Evolutionary conservation across 2,888 invertebrate genomes (phyloP), one percentile per base, ranked within the genome.

Genomic region (Unio delphinus): DNA sequence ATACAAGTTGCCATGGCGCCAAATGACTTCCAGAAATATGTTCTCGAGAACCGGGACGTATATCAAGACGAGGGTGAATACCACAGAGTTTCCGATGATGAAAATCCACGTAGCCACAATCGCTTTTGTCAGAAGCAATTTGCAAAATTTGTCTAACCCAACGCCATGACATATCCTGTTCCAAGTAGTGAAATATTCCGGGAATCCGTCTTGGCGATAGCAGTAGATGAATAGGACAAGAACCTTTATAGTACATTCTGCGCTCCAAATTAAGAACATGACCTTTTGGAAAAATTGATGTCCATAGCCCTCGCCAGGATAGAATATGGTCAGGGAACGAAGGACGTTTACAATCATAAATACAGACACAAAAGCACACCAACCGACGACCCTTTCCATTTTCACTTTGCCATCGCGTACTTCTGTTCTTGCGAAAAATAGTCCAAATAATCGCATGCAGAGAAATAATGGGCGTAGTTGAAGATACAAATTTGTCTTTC

Each of bases 201-300:
- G 75, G 4, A 80, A 67, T 6, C 76, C 72, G 18, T 73, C 68
- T 61, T 79, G 72, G 28, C 67, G 68, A 63, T 67, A 79, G n/a
- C 75, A 75, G 60, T 74, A 72, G 23, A 67, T 66, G 57, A 74
- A 67, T 30, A 78, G 28, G 4, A 74, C 62, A 5, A 74, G 18
- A 3, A 67, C 69, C 63, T 80, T 80, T 28, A 75, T 69, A 2
- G 72, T 64, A 54, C 76, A 75, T 67, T 80, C 80, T 7, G 74
- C 15, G 57, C 74, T 75, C 80, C 80, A 81, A 23, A 83, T 76
- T 18, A 74, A 70, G 28, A 76, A 73, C n/a, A 80, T 67, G 1
- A 84, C 54, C 64, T 79, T 78, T 66, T 83, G 81, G 45, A 84
- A 80, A n/a, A 84, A 69, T 4, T 72, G 67, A 59, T 76, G 74